A percentile compares a stretch with the other conserved stretches of the same genome.
phyloP scores from a whole-genome alignment of 2,113 vertebrate species.

The Gopherus flavomarginatus region DNA sequence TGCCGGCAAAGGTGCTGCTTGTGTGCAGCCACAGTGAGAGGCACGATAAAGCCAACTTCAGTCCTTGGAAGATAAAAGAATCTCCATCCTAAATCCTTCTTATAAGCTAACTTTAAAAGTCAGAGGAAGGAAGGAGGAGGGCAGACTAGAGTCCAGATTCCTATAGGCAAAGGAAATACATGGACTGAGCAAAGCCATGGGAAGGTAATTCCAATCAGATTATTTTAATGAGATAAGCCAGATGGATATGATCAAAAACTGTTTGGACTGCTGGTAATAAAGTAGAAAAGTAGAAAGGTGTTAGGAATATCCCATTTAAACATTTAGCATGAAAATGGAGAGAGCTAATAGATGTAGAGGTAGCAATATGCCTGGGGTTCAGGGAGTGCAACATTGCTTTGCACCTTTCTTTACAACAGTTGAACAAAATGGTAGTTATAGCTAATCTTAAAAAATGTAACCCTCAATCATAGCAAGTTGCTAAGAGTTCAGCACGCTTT shows the following conservation, averaged over 20 bases:
- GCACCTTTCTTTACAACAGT: background rate
- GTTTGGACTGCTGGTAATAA: conserved; percentile 38
- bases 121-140: background rate
- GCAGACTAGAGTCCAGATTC: conserved; percentile 21
- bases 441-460: background rate
- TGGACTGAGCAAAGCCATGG: conserved; percentile 3
- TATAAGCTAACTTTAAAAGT: background rate
- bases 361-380: background rate
- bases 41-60: conserved; percentile 24
- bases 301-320: background rate
- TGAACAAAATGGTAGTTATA: conserved; percentile 1
- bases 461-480: background rate
- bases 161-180: conserved; percentile 1
- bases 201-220: conserved; percentile 59
- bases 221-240: conserved; percentile 56
- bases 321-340: background rate
- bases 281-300: background rate
- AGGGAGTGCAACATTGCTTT: background rate
- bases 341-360: background rate
- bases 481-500: background rate
- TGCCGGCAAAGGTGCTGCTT: conserved; percentile 16
- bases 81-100: conserved; percentile 40
- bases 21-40: conserved; percentile 14
- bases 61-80: conserved; percentile 55
- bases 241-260: conserved; percentile 40